phyloP scores from a whole-genome alignment of 2,888 invertebrate genomes.

The Galerucella pusilla region DNA sequence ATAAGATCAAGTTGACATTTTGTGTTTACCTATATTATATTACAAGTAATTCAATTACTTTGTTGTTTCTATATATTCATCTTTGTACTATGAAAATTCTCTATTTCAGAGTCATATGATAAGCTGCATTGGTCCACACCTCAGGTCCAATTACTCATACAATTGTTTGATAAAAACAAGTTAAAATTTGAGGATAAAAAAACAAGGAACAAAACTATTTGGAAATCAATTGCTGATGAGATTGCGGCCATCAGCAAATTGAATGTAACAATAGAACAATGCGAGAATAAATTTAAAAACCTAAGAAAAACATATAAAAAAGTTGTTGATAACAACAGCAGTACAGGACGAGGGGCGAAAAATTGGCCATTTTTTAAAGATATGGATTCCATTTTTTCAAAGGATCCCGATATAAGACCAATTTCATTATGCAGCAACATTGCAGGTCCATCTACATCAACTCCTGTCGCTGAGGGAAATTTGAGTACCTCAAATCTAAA shows the following conservation, averaged over 20 bases:
- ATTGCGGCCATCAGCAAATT: slow-evolving; percentile 20
- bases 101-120: slow-evolving; percentile 23
- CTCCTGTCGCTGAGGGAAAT: not conserved
- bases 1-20: slow-evolving; percentile 5
- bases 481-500: not conserved
- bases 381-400: slow-evolving; percentile 23
- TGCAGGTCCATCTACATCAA: slow-evolving; percentile 18
- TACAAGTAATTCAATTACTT: slow-evolving; percentile 12
- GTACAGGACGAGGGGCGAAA: slow-evolving; percentile 23
- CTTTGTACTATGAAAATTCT: slow-evolving; percentile 3
- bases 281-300: slow-evolving; percentile 25
- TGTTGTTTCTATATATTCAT: slow-evolving; percentile 12
- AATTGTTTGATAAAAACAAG: slow-evolving; percentile 19
- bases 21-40: slow-evolving; percentile 4
- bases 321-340: slow-evolving; percentile 18
- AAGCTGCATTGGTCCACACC: slow-evolving; percentile 21
- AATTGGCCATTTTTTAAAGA: slow-evolving; percentile 24
- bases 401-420: slow-evolving; percentile 22
- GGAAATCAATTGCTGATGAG: slow-evolving; percentile 29
- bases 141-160: slow-evolving; percentile 25
- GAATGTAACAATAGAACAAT: not conserved
- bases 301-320: slow-evolving; percentile 14
- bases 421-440: slow-evolving; percentile 19
- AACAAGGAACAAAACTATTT: slow-evolving; percentile 15
- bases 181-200: slow-evolving; percentile 20